Base-by-base conservation (phyloP, 2,797 vertebrate genomes). In the Somateria mollissima region DNA sequence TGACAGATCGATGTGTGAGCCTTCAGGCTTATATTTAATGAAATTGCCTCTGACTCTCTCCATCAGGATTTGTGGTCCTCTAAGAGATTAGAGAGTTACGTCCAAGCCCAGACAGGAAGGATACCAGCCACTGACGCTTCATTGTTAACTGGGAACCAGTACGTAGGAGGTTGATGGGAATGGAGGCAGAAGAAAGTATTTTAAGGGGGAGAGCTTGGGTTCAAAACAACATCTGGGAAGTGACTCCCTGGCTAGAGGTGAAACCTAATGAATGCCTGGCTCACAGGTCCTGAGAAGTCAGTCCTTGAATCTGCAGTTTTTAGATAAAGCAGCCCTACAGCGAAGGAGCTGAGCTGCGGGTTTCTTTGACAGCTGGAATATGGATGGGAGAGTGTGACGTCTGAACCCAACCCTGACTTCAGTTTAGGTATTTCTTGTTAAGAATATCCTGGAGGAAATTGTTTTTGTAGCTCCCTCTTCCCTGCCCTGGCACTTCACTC, bases 341-440 rank as follows among this genome's bases (percentile, higher is more conserved):
- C 0, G 0, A 87, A 45, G 21, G 41, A 72, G 47, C 0, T 0
- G 39, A 41, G 9, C 54, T 36, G 21, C 8, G 51, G 51, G 20
- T 58, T 82, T 82, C 0, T 0, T 34, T 32, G 37, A 32, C 5
- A 58, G 34, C 27, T 47, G 32, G 81, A 85, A 49, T 8, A 34
- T 0, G 0, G n/a, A 18, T 0, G 1, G 11, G 21, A 36, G 34
- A 72, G 3, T 34, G n/a, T 19, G 56, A 70, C 3, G 7, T 73
- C 24, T 89, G 41, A 89, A 58, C 27, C 5, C 30, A 89, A 32
- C 3, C 8, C 17, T 17, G 2, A 32, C 32, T 79, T 34, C 24
- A 39, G 2, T 45, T 54, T 24, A 20, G 8, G 11, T 66, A 18
- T 61, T 79, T 70, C 57, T 83, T 39, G 17, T 15, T 62, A 60